Evolutionary conservation across 2,888 invertebrate species (phyloP), one percentile per base, ranked within the genome.

Genomic region (Ceramica pisi): DNA sequence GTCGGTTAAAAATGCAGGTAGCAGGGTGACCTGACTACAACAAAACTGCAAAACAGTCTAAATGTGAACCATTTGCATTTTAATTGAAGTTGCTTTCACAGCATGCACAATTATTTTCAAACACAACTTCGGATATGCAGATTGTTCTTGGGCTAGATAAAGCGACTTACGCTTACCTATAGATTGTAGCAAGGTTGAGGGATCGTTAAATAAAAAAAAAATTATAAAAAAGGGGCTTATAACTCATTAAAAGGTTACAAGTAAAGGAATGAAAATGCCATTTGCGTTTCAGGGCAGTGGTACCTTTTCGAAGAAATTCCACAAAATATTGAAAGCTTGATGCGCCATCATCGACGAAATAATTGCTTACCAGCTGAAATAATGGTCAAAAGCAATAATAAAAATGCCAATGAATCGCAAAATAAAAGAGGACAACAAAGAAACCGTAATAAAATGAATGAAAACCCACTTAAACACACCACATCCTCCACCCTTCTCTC

Each of bases 401-500:
- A 14, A 16, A 14, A 41, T 14, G 14, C 19, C 19, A 46, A 19
- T n/a, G 10, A n/a, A 55, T 31, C 55, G 2, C 0, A 59, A 59
- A 41, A 21, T 16, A 41, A 59, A 46, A 23, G 3, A 41, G 8
- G 10, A 46, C 44, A 60, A 23, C 55, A 51, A 61, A 26, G 19
- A n/a, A 19, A 23, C 8, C 7, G 1, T 9, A 26, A 56, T 21
- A 8, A 50, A 71, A 23, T 38, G 21, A 79, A 61, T 57, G 12
- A 65, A 51, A 57, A 26, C 0, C 8, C 3, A 48, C 56, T 61
- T 60, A 4, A 41, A 53, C 9, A 55, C 16, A 56, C 26, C 16
- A 56, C 26, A 6, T 26, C 14, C 16, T 60, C 19, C 8, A 23
- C 8, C 38, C 10, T 59, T 35, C 14, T 55, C 59, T 44, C 12